These are phyloP conservation scores for Silurus asotus DNA, from an alignment of 2,113 vertebrate genomes.

Conservation along the genomic window DNA sequence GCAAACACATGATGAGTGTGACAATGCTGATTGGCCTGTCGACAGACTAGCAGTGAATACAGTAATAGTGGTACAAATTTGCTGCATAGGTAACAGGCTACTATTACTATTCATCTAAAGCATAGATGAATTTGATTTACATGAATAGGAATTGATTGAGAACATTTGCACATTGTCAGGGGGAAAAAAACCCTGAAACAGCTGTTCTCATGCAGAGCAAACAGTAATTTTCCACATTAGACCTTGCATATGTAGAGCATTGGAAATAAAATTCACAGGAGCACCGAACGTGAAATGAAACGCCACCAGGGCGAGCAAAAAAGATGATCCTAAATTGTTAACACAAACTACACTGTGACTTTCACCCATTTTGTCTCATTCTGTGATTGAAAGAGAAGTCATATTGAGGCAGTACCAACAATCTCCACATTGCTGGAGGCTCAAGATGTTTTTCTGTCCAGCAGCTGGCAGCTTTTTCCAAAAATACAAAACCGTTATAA, in stretches of 20 bases:
- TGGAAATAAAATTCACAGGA: background rate
- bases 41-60: background rate
- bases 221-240: background rate
- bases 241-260: background rate
- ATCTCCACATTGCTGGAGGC: background rate
- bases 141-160: conserved; percentile 12
- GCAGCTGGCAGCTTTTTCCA: conserved; percentile 18
- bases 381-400: background rate
- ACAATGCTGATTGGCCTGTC: background rate
- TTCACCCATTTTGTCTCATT: background rate
- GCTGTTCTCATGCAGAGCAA: background rate
- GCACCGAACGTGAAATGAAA: conserved; percentile 8
- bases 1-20: conserved; percentile 12
- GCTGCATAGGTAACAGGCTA: conserved; percentile 12
- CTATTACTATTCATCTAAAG: background rate
- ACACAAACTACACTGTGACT: background rate
- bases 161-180: conserved; percentile 6
- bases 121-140: background rate
- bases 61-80: background rate
- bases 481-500: background rate
- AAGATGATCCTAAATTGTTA: conserved; percentile 7
- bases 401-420: background rate
- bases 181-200: background rate
- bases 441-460: conserved; percentile 8
- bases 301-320: background rate